A percentile compares a stretch with the other conserved stretches of the same genome.
phyloP scores from a whole-genome alignment of 2,113 vertebrate genomes.

The Ariopsis seemanni region DNA sequence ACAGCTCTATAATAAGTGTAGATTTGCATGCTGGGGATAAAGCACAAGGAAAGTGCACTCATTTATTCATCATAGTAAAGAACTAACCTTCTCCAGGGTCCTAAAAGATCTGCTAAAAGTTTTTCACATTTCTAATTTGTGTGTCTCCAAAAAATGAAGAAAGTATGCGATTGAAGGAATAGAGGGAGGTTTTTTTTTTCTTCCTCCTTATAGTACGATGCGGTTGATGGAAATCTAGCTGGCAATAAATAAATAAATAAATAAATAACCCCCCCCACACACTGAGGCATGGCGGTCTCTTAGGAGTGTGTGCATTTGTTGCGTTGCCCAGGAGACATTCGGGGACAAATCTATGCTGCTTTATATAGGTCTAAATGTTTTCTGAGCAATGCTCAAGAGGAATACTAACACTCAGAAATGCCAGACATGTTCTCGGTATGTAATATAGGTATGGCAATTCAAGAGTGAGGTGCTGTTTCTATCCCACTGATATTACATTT shows the following conservation, averaged over 20 bases:
- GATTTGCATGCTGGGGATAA: slow-evolving; percentile 49
- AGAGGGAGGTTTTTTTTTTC: too few species aligned
- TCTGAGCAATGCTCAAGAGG: slow-evolving; percentile 6
- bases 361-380: neutral
- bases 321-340: neutral
- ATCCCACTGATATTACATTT: too few species aligned
- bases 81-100: neutral
- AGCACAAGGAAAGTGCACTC: neutral
- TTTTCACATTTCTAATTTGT: neutral
- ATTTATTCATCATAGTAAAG: slow-evolving; percentile 1
- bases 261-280: too few species aligned
- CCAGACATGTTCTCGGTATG: neutral
- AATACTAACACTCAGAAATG: neutral
- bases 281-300: neutral
- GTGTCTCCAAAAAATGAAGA: neutral
- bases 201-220: neutral
- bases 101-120: slow-evolving; percentile 11
- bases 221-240: neutral
- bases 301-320: neutral
- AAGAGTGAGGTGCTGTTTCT: neutral
- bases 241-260: too few species aligned
- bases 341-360: neutral
- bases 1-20: slow-evolving; percentile 17
- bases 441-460: neutral
- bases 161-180: neutral